Percentiles rank a stretch among this genome's conserved stretches.
phyloP scores from a whole-genome alignment of 2,888 invertebrate species.

The Lepidochitona cinerea region DNA sequence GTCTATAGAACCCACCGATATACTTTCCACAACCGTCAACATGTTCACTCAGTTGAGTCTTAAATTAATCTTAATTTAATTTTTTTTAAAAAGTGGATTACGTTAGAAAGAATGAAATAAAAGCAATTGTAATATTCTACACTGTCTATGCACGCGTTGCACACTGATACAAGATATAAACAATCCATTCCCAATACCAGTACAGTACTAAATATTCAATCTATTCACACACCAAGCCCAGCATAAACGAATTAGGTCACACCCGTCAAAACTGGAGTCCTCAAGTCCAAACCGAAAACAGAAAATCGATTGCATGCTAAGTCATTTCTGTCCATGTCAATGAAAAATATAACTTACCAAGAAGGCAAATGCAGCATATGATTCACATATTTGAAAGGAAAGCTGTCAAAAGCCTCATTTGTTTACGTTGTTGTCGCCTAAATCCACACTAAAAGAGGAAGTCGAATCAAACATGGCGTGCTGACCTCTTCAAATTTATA shows the following conservation, averaged over 20 bases:
- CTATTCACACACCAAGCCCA: no score
- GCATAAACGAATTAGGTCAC: not conserved
- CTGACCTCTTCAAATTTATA: not conserved
- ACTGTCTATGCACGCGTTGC: no score
- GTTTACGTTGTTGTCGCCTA: not conserved
- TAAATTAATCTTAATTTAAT: no score
- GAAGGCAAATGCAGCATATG: not conserved
- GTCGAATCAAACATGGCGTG: not conserved
- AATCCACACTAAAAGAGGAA: not conserved
- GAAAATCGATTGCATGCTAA: not conserved
- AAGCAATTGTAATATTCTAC: no score
- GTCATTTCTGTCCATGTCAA: not conserved
- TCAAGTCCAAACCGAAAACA: not conserved
- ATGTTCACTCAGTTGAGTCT: no score
- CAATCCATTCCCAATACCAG: no score
- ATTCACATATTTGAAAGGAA: not conserved
- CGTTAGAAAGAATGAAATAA: no score
- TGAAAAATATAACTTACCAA: not conserved
- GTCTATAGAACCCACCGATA: no score
- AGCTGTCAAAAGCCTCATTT: not conserved
- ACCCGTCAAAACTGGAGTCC: not conserved
- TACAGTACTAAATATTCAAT: no score
- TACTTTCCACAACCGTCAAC: no score
- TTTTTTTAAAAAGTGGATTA: no score
- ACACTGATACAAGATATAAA: no score